Evolutionary conservation across 2,113 vertebrate species (phyloP), one percentile per base, ranked within the genome.

Genomic region (Ctenomys sociabilis): DNA sequence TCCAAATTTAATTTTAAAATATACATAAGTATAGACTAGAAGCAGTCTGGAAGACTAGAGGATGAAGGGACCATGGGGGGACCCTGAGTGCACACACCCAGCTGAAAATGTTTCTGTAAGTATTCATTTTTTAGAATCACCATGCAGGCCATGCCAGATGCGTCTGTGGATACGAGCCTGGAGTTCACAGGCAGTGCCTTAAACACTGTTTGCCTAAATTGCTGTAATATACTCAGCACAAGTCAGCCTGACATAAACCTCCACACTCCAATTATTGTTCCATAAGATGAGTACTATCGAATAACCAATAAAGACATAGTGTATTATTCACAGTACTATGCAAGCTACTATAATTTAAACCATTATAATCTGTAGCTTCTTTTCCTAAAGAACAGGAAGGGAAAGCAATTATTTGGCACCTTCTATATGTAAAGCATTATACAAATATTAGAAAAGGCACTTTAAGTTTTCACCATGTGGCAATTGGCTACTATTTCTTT

Each of bases 1-100:
- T 93, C 68, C 54, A 90, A 82, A 94, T 90, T 92, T 81, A 90
- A 75, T 87, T 86, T 81, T 16, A 85, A 83, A 37, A 84, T 57
- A 19, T 40, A 78, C 19, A 72, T 82, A 72, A 85, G 64, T 57
- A 91, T 5, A 90, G 52, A 88, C 49, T 73, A 70, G 77, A 91
- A 63, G 17, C 26, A 70, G 13, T 9, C 17, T 35, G 1, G 7
- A 75, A 80, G 3, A 70, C 45, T 9, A 68, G 9, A 26, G 72
- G 73, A 64, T 64, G 1, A 37, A 10, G n/a, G 17, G 17, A 30
- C n/a, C 49, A 0, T 22, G 9, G 35, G 26, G 52, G 45, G 57
- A 49, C 37, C 1, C 37, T 5, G 12, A 86, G 35, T 8, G 4
- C 28, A 37, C 52, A 61, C 4, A 3, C 3, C 3, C 72, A 30